phyloP scores from a whole-genome alignment of 2,888 invertebrate species.

The Drosophila anomelani region DNA sequence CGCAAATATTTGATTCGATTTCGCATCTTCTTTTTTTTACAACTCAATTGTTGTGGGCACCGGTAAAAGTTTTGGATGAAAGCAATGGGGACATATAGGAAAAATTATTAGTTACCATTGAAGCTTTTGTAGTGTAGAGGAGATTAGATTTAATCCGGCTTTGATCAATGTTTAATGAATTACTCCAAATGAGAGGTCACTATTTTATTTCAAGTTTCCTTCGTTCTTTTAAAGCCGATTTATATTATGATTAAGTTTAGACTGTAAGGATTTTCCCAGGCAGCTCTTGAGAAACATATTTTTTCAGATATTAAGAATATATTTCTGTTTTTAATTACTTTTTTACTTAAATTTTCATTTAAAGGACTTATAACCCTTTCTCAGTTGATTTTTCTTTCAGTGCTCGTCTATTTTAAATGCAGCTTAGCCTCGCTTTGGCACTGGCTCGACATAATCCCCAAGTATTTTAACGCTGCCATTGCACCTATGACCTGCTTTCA shows the following conservation, averaged over 20 bases:
- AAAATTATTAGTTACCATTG: background rate
- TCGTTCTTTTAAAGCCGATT: background rate
- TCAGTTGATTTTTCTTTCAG: slow-evolving; percentile 19
- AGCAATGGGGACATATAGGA: background rate
- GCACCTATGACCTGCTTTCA: slow-evolving; percentile 64
- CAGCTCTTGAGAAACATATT: no score
- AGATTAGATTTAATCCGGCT: background rate
- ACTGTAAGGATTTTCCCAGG: background rate
- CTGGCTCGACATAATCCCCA: slow-evolving; percentile 65
- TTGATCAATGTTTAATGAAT: background rate
- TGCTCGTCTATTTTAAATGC: slow-evolving; percentile 45
- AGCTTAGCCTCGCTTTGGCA: slow-evolving; percentile 41
- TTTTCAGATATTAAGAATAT: background rate
- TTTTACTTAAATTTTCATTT: background rate
- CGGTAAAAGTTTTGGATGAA: slow-evolving; percentile 3
- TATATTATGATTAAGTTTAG: background rate
- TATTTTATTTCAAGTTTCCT: background rate
- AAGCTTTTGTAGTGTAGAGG: background rate
- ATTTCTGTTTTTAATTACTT: background rate
- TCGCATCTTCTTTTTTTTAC: slow-evolving; percentile 30
- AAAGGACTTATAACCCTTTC: rapidly evolving
- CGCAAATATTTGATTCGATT: slow-evolving; percentile 76
- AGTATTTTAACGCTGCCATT: slow-evolving; percentile 69
- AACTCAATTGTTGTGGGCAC: slow-evolving; percentile 35
- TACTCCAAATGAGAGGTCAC: background rate